Evolutionary conservation across 2,113 vertebrate species (phyloP).

Genomic region (Castor canadensis): DNA sequence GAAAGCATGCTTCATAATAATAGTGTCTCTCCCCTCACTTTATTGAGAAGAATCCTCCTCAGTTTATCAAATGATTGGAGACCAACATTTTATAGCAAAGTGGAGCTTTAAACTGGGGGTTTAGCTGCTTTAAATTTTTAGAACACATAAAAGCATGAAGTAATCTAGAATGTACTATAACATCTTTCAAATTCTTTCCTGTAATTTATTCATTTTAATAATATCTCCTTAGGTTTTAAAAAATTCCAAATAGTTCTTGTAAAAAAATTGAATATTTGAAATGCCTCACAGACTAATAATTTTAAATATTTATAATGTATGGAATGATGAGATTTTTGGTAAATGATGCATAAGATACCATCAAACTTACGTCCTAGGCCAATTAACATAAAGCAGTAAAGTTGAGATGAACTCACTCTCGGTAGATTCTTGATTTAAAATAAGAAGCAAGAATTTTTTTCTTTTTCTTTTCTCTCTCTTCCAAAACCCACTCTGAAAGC

Average conservation of each 20-base stretch:
- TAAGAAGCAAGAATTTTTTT: constrained; percentile 69
- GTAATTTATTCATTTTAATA: constrained; percentile 1
- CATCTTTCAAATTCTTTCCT: background rate
- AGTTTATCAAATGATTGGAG: background rate
- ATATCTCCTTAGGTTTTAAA: background rate
- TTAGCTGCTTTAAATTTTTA: constrained; percentile 22
- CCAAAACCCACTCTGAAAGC: constrained; percentile 79
- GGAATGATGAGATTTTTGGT: background rate
- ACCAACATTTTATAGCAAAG: background rate
- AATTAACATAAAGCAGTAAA: constrained; percentile 65
- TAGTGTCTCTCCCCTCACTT: background rate
- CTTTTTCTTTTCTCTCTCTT: constrained; percentile 65
- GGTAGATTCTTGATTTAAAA: constrained; percentile 75
- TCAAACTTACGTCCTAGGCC: constrained; percentile 32
- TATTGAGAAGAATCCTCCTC: background rate
- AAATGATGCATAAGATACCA: background rate
- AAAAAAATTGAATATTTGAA: constrained; percentile 19
- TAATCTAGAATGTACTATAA: background rate
- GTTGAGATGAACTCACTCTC: constrained; percentile 66
- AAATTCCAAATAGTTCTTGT: background rate
- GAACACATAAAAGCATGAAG: background rate
- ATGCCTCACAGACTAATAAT: background rate
- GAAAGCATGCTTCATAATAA: background rate
- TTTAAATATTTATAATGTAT: background rate
- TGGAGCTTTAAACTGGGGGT: background rate